Evolutionary conservation across 2,888 invertebrate species (phyloP), one percentile per base, ranked within the genome.

Genomic region (Ophion costatus): DNA sequence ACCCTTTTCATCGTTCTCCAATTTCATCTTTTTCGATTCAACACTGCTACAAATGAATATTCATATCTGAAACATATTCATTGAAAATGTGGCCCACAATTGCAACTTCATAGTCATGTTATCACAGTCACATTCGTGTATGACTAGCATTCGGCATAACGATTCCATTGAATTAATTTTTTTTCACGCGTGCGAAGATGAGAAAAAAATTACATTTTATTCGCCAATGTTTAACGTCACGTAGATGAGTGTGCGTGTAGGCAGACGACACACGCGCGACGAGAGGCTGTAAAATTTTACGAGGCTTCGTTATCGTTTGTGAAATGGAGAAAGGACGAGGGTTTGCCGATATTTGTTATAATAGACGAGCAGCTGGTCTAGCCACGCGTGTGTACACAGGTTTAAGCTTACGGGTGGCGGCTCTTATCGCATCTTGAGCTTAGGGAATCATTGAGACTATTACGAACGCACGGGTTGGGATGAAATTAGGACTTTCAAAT

Each of bases 201-300:
- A 9, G 22, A 10, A 38, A 38, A 76, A 11, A 11, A 5, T 14
- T 63, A 11, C 17, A 42, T n/a, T 45, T 73, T 73, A 38, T 59
- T 24, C 42, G 29, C 1, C 6, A n/a, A 51, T 33, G 75, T 64
- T 75, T 33, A 11, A 2, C 33, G 33, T 17, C 11, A 17, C 20
- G 24, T 64, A 51, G 38, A 29, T 29, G 20, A 63, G 59, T 51
- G 17, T 51, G 17, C 61, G 61, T 79, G 77, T 86, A 80, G 77
- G 29, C 63, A 38, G n/a, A 17, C 79, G 79, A 74, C 81, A 81
- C 83, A 82, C 80, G 80, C 22, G 42, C 82, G 87, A 86, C 86
- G 84, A 86, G 80, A 77, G 63, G 74, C 75, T 77, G 80, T 83
- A 82, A 85, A 85, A 33, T 87, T 86, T 87, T 82, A 86, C 85